Percentiles rank a stretch among this genome's conserved stretches.
Evolutionary conservation across 92 coral and sea anemone genomes (phyloP).

Genomic region (Hydrozoanthus gracilis): DNA sequence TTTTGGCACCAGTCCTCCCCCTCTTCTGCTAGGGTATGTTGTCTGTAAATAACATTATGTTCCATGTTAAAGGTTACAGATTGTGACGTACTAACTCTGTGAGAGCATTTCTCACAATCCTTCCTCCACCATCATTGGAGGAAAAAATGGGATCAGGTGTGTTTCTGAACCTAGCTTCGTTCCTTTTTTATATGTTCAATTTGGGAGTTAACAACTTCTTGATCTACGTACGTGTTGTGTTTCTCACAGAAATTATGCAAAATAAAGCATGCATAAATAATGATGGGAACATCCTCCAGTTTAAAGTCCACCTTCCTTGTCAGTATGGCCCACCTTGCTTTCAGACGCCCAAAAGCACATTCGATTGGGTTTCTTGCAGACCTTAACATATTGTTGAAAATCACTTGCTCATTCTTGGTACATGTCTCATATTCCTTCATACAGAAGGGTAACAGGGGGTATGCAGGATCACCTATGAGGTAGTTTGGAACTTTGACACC

Average conservation of each 20-base stretch:
- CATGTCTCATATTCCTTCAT: slow-evolving; percentile 63
- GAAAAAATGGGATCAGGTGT: slow-evolving; percentile 64
- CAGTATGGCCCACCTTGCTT: slow-evolving; percentile 63
- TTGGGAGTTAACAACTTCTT: slow-evolving; percentile 47
- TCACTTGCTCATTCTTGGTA: slow-evolving; percentile 52
- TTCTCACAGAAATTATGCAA: slow-evolving; percentile 62
- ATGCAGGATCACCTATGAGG: slow-evolving; percentile 52
- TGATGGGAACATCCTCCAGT: slow-evolving; percentile 47
- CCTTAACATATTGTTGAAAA: slow-evolving; percentile 59
- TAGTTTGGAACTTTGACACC: slow-evolving; percentile 55
- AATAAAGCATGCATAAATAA: slow-evolving; percentile 64
- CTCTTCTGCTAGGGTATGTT: neutral
- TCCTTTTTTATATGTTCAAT: slow-evolving; percentile 47
- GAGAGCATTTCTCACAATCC: slow-evolving; percentile 55
- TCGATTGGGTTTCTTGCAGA: slow-evolving; percentile 64
- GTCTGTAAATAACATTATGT: neutral
- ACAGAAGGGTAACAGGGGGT: slow-evolving; percentile 61
- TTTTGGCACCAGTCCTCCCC: neutral
- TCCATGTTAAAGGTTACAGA: slow-evolving; percentile 17
- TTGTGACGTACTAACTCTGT: slow-evolving; percentile 49
- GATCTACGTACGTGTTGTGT: slow-evolving; percentile 53
- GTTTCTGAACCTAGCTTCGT: slow-evolving; percentile 55
- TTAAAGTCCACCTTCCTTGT: slow-evolving; percentile 55
- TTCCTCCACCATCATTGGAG: slow-evolving; percentile 59
- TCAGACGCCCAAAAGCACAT: slow-evolving; percentile 66